Conservation (phyloP, 1,140 invertebrate genomes). For the Dreissena polymorpha region DNA sequence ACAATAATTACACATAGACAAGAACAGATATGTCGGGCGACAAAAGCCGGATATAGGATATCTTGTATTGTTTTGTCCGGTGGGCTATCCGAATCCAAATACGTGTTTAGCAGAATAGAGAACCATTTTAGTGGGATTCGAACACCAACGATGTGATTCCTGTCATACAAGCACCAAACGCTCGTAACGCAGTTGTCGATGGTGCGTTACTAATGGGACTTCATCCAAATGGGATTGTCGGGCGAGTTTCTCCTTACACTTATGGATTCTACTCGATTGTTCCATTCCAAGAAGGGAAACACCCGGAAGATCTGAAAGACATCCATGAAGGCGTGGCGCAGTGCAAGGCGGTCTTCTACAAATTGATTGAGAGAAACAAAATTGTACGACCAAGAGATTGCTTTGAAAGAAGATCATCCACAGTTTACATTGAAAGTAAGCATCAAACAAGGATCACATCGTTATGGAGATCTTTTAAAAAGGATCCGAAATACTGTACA, state of each 20-base stretch:
- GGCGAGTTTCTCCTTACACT: not conserved
- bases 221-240: not conserved
- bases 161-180: not conserved
- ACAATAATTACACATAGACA: not conserved
- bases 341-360: constrained; percentile 19
- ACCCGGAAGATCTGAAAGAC: constrained; percentile 11
- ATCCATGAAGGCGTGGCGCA: constrained; percentile 15
- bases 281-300: not conserved
- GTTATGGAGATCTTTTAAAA: constrained; percentile 8
- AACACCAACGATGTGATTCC: not conserved
- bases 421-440: not conserved
- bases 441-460: constrained; percentile 1
- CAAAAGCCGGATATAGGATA: not conserved
- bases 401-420: not conserved
- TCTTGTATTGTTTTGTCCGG: constrained; percentile 28
- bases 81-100: constrained; percentile 42
- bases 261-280: constrained; percentile 1
- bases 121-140: not conserved
- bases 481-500: constrained; percentile 20
- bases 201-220: constrained; percentile 15
- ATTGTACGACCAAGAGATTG: not conserved
- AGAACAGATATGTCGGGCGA: not conserved
- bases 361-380: constrained; percentile 5
- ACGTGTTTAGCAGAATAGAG: not conserved
- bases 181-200: not conserved